Evolutionary conservation across 1,140 invertebrate species (phyloP), one percentile per base, ranked within the genome.

Genomic region (Megathymus violae): DNA sequence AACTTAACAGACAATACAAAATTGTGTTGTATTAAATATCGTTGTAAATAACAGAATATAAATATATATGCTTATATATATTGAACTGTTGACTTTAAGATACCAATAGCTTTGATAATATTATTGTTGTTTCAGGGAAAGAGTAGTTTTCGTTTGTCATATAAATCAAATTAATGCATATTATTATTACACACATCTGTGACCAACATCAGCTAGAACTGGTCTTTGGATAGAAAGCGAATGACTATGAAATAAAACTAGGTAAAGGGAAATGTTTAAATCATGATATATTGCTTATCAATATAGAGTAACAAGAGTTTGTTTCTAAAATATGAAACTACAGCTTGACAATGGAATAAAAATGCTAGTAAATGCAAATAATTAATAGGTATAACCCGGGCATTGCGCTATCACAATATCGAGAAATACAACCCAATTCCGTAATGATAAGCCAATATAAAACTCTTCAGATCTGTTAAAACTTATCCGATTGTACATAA

Each of bases 341-440:
- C 70, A 77, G 67, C 63, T 75, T 80, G 69, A 82, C 61, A 78
- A 71, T 76, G 71, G 59, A 73, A 73, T 83, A 71, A 79, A 90
- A 90, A 90, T 89, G 86, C 88, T 90, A 83, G 74, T 90, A 90
- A 91, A 91, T 91, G 88, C 88, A 89, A 89, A 79, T 77, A 73
- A 85, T 67, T 82, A 81, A 74, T 81, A 76, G 73, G 70, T 70
- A 68, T 67, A 71, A 76, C 74, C 67, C 71, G 84, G 84, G 78
- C 75, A 82, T 85, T 80, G 85, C 86, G 85, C 88, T 87, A 87
- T 88, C 87, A 89, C 85, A 86, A 80, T 78, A 75, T 61, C 61
- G 58, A 73, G 71, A 65, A 62, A 76, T 62, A 64, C 54, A 68
- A 67, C 69, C 56, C 65, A 68, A 74, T 52, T 56, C 47, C 44